phyloP scores from a whole-genome alignment of 2,113 vertebrate genomes.

The Toxotes jaculatrix region DNA sequence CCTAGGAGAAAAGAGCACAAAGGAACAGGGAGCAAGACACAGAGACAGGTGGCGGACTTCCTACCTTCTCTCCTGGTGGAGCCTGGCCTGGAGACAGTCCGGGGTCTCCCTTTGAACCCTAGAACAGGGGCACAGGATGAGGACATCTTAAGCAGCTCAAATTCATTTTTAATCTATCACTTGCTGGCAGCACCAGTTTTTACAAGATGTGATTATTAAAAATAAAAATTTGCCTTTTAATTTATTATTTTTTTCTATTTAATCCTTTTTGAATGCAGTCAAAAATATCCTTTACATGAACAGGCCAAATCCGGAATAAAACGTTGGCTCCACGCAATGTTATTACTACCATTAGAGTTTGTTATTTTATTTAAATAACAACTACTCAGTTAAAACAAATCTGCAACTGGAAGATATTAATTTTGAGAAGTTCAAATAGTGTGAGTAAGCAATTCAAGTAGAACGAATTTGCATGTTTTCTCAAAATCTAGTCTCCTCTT shows the following conservation, averaged over 20 bases:
- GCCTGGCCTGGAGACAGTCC: conserved; percentile 92
- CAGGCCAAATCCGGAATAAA: no score
- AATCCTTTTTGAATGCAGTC: no score
- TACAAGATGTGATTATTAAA: neutral
- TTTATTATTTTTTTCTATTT: no score
- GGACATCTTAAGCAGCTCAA: neutral
- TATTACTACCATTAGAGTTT: neutral
- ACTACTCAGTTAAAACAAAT: no score
- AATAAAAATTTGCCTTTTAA: no score
- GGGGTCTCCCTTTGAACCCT: conserved; percentile 96
- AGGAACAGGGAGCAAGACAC: neutral
- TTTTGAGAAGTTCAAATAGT: neutral
- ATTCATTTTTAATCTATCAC: neutral
- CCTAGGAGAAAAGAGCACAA: neutral
- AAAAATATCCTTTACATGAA: no score
- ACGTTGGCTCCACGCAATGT: no score
- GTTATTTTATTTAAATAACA: neutral
- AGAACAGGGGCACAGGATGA: conserved; percentile 29
- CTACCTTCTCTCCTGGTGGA: conserved; percentile 90
- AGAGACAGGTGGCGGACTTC: neutral
- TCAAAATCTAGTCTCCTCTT: neutral
- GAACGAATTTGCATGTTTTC: neutral
- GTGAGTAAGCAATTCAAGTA: neutral
- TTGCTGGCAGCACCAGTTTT: neutral
- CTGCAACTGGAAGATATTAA: no score